phyloP scores from a whole-genome alignment of 2,113 vertebrate genomes.

The Amia ocellicauda region DNA sequence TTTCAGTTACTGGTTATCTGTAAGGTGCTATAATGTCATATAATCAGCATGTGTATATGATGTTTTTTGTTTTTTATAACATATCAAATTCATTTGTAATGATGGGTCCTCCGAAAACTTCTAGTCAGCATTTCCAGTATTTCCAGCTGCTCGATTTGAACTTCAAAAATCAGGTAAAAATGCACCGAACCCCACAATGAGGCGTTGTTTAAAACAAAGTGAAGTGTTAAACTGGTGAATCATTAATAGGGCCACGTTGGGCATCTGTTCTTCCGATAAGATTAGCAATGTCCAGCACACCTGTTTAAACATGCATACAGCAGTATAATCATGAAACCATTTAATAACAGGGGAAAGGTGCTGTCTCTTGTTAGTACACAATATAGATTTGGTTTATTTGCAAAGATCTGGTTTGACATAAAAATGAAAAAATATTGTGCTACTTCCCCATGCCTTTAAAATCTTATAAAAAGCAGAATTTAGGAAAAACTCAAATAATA shows the following conservation, averaged over 20 bases:
- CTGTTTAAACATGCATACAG: slow-evolving; percentile 61
- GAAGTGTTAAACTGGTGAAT: slow-evolving; percentile 52
- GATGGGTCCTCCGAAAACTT: neutral
- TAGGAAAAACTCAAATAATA: no score
- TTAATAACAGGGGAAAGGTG: slow-evolving; percentile 1
- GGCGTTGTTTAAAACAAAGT: slow-evolving; percentile 47
- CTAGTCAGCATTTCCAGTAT: no score
- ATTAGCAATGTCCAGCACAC: slow-evolving; percentile 60
- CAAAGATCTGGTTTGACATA: neutral
- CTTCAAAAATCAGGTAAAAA: slow-evolving; percentile 60
- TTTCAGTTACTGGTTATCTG: no score
- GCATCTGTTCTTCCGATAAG: slow-evolving; percentile 72
- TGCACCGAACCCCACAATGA: slow-evolving; percentile 53
- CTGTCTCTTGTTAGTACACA: slow-evolving; percentile 1
- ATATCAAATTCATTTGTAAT: neutral
- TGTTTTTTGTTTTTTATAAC: no score
- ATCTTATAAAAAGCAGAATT: no score
- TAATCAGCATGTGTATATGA: no score
- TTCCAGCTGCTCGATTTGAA: slow-evolving; percentile 58
- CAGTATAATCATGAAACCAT: neutral
- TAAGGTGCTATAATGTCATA: no score
- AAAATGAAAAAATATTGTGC: neutral
- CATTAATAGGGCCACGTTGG: slow-evolving; percentile 62
- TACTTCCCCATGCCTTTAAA: neutral
- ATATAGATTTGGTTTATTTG: slow-evolving; percentile 1